Base-by-base conservation (phyloP, 2,888 invertebrate genomes). In the Myopa tessellatipennis region DNA sequence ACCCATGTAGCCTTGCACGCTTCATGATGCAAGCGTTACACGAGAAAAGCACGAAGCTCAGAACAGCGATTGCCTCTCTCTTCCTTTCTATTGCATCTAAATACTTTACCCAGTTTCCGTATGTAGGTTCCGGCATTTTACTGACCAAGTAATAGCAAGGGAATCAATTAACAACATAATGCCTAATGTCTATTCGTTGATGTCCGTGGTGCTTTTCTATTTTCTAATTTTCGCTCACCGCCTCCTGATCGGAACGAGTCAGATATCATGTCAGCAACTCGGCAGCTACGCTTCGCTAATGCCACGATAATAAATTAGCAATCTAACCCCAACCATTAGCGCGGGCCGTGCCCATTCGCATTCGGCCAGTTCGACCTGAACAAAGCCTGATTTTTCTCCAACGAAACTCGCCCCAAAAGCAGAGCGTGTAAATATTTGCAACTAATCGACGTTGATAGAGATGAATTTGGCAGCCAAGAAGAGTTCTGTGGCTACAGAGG, bases 291-390 rank as follows among this genome's bases (percentile, higher is more conserved):
- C 72, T 58, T 55, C 55, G 55, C 55, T n/a, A 73, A 72, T 72
- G 73, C 36, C 73, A 77, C 77, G 77, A 77, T 79, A 71, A 79
- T 79, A 76, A 79, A 79, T 79, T 79, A 77, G 52, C 79, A 73
- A 70, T 70, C 73, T 75, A 79, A 76, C 77, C 76, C 63, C 6
- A 45, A 1, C 55, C 55, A 55, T 50, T 6, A 50, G 50, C 50
- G 50, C 45, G 2, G 45, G 26, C 6, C 45, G 45, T 0, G 16
- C 55, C 50, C 50, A 50, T 55, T 55, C 55, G 2, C 1, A n/a
- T 50, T 50, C 50, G 26, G 26, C 2, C 50, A 10, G 10, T 50
- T 3, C 50, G 50, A n/a, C 55, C 10, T 55, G 55, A 55, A 16
- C 55, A 55, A 1, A 55, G 55, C 55, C 55, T 4, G 55, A 14